Evolutionary conservation across 2,888 invertebrate species (phyloP).

Genomic region (Baronia brevicornis): DNA sequence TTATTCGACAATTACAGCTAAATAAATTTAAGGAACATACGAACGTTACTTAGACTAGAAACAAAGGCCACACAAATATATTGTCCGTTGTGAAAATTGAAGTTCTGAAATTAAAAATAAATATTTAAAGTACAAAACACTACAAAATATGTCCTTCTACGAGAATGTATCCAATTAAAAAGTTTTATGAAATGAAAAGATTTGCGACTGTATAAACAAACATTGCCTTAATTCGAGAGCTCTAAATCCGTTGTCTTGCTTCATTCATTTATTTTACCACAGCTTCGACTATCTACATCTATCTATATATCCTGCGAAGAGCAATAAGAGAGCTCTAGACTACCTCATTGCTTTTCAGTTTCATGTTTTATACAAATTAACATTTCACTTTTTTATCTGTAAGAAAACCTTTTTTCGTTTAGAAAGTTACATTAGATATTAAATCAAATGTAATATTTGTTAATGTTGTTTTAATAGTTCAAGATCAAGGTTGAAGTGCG

Average conservation of each 20-base stretch:
- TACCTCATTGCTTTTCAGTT: slow-evolving; percentile 40
- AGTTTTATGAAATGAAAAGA: slow-evolving; percentile 33
- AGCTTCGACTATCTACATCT: slow-evolving; percentile 51
- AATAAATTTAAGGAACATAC: too few species aligned
- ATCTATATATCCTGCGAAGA: slow-evolving; percentile 45
- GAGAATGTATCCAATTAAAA: slow-evolving; percentile 48
- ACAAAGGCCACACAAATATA: too few species aligned
- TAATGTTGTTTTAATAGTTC: too few species aligned
- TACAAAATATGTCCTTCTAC: slow-evolving; percentile 28
- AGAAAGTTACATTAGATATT: too few species aligned
- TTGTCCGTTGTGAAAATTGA: too few species aligned
- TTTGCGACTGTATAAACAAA: slow-evolving; percentile 31
- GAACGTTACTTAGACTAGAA: too few species aligned
- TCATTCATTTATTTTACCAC: slow-evolving; percentile 43
- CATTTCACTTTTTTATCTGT: slow-evolving; percentile 8
- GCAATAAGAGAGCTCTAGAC: slow-evolving; percentile 52
- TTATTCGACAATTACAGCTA: too few species aligned
- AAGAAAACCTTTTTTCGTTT: too few species aligned
- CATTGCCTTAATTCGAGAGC: slow-evolving; percentile 33
- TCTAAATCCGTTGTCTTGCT: slow-evolving; percentile 23
- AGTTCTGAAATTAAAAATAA: slow-evolving; percentile 1
- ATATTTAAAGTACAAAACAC: not conserved
- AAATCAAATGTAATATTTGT: too few species aligned
- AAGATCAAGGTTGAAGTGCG: too few species aligned
- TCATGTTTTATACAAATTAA: slow-evolving; percentile 7